Percentiles rank a stretch among this genome's conserved stretches.
Conservation (phyloP, 2,113 vertebrate species). For the Hemibagrus wyckioides region DNA sequence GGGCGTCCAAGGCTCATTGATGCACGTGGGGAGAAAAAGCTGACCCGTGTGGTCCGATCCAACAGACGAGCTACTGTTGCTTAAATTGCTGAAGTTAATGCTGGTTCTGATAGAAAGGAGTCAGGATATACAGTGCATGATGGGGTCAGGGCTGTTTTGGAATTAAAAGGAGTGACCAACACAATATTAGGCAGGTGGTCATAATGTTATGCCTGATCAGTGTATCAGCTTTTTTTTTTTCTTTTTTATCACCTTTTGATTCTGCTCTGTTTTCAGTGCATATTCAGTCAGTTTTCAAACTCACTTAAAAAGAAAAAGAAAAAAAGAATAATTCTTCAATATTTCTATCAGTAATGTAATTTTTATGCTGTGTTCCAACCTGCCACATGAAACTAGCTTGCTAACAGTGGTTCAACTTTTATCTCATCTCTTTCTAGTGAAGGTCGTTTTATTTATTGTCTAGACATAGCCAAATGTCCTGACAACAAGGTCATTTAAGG, state of each 20-base stretch:
- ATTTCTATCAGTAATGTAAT: neutral
- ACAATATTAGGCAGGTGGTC: too few relatives aligned
- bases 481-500: slow-evolving; percentile 1
- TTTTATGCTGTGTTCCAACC: neutral
- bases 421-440: neutral
- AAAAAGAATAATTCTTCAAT: neutral
- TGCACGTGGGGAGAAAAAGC: too few relatives aligned
- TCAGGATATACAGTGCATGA: too few relatives aligned
- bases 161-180: too few relatives aligned
- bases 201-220: too few relatives aligned
- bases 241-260: neutral
- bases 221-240: too few relatives aligned
- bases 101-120: too few relatives aligned
- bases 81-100: too few relatives aligned
- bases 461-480: neutral
- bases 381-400: neutral
- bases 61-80: too few relatives aligned
- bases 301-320: neutral
- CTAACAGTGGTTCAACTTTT: neutral
- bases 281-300: neutral
- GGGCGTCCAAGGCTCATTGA: too few relatives aligned
- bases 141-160: too few relatives aligned
- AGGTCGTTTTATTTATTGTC: neutral
- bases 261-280: neutral
- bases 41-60: too few relatives aligned